Conservation (phyloP, 2,113 vertebrate species). For the Neolamprologus caudopunctatus region DNA sequence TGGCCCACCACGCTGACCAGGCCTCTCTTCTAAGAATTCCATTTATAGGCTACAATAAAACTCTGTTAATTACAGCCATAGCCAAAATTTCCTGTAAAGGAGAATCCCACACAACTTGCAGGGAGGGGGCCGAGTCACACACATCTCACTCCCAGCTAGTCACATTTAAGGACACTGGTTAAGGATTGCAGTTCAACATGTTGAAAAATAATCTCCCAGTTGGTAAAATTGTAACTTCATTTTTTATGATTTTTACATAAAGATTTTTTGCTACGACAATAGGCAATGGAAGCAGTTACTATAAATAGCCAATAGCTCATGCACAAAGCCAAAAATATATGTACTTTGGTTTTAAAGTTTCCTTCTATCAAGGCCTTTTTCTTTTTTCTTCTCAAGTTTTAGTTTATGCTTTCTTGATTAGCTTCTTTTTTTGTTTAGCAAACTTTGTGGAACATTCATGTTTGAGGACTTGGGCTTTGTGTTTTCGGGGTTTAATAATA, state of each 20-base stretch:
- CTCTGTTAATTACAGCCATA: not conserved
- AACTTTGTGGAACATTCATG: rapidly evolving
- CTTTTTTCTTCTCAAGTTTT: not conserved
- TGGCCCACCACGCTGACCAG: not conserved
- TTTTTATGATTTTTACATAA: not conserved
- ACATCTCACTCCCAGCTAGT: not conserved
- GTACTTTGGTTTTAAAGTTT: not conserved
- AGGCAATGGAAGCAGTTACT: not conserved
- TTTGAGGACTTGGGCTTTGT: not conserved
- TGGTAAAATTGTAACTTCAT: not conserved
- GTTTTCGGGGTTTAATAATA: not conserved
- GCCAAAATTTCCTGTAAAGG: not conserved
- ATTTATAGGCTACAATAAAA: not conserved
- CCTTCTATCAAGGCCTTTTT: not conserved
- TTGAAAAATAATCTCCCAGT: not conserved
- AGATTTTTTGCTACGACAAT: not conserved
- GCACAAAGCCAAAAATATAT: not conserved
- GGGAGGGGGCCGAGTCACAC: not conserved
- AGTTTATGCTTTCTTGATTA: not conserved
- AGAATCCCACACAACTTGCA: not conserved
- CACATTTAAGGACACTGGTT: not conserved
- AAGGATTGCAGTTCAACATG: not conserved
- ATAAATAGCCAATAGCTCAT: not conserved
- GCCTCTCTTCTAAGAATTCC: not conserved
- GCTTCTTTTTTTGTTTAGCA: not conserved